A percentile compares a stretch with the other conserved stretches of the same genome.
phyloP scores from a whole-genome alignment of 2,888 invertebrate species.

The Ennomos fuscantarius region DNA sequence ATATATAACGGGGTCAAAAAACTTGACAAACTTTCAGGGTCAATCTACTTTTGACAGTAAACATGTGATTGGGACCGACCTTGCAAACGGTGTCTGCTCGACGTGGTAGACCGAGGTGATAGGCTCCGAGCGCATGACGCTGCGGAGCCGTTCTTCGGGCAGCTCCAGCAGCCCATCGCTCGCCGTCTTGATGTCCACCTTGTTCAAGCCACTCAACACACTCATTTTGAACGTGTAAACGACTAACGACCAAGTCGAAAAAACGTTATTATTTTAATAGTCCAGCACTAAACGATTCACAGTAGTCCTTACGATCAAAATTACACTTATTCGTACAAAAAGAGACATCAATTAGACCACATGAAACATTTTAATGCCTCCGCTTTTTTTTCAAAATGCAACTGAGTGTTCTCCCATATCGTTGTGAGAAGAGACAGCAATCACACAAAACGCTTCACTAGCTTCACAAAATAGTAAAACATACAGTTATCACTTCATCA shows the following conservation, averaged over 20 bases:
- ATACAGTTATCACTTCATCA: slow-evolving; percentile 82
- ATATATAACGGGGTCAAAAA: slow-evolving; percentile 36
- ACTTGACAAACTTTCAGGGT: slow-evolving; percentile 39
- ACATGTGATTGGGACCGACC: slow-evolving; percentile 80
- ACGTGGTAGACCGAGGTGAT: slow-evolving; percentile 92
- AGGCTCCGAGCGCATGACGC: slow-evolving; percentile 89
- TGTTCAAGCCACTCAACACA: slow-evolving; percentile 82
- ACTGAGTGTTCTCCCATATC: slow-evolving; percentile 82
- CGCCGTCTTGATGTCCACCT: slow-evolving; percentile 84
- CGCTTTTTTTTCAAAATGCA: slow-evolving; percentile 81
- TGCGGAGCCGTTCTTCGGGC: slow-evolving; percentile 87
- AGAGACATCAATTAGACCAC: slow-evolving; percentile 78
- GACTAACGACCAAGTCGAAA: slow-evolving; percentile 76
- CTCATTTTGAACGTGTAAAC: slow-evolving; percentile 83
- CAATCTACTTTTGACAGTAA: slow-evolving; percentile 40
- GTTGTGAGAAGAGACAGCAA: slow-evolving; percentile 83
- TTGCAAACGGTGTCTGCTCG: slow-evolving; percentile 93
- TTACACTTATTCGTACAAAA: slow-evolving; percentile 78
- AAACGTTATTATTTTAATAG: slow-evolving; percentile 63
- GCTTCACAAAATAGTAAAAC: slow-evolving; percentile 74
- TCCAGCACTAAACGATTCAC: slow-evolving; percentile 78
- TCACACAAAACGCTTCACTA: slow-evolving; percentile 75
- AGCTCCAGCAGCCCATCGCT: slow-evolving; percentile 90
- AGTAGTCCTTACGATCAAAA: slow-evolving; percentile 79
- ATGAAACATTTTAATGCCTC: slow-evolving; percentile 83